These are phyloP conservation scores for Petrocephalus sullivani DNA, from an alignment of 2,797 vertebrate species.

Conservation along the genomic window DNA sequence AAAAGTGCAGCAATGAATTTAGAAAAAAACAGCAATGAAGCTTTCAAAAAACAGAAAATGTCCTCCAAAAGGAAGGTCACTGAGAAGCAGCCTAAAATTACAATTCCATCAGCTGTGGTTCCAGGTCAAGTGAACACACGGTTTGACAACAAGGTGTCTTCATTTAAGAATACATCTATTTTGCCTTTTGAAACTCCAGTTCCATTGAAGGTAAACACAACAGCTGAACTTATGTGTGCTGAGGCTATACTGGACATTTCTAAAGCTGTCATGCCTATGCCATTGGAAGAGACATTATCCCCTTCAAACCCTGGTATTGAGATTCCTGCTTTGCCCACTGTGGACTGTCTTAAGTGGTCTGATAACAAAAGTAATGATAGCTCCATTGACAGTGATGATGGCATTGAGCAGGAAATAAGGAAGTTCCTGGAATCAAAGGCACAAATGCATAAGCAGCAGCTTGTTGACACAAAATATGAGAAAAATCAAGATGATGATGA, in stretches of 20 bases:
- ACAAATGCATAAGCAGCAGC: constrained; percentile 61
- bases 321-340: constrained; percentile 29
- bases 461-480: constrained; percentile 30
- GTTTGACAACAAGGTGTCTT: constrained; percentile 35
- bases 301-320: constrained; percentile 33
- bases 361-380: constrained; percentile 69
- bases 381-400: constrained; percentile 86
- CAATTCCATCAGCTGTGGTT: constrained; percentile 14
- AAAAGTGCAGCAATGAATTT: constrained; percentile 33
- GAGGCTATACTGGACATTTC: constrained; percentile 97
- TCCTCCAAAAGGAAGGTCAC: constrained; percentile 57
- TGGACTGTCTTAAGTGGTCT: constrained; percentile 25
- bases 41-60: constrained; percentile 50
- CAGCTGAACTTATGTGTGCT: constrained; percentile 88
- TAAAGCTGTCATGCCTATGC: constrained; percentile 80
- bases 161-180: constrained; percentile 40
- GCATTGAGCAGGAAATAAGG: constrained; percentile 90
- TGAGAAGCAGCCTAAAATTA: constrained; percentile 43
- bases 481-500: not conserved
- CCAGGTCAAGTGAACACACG: constrained; percentile 29
- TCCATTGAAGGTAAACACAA: constrained; percentile 69
- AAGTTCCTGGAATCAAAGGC: constrained; percentile 88
- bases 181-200: constrained; percentile 40
- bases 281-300: constrained; percentile 48
- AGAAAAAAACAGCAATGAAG: constrained; percentile 49